A percentile compares a stretch with the other conserved stretches of the same genome.
phyloP scores from a whole-genome alignment of 2,888 invertebrate species.

The Colostygia pectinataria region DNA sequence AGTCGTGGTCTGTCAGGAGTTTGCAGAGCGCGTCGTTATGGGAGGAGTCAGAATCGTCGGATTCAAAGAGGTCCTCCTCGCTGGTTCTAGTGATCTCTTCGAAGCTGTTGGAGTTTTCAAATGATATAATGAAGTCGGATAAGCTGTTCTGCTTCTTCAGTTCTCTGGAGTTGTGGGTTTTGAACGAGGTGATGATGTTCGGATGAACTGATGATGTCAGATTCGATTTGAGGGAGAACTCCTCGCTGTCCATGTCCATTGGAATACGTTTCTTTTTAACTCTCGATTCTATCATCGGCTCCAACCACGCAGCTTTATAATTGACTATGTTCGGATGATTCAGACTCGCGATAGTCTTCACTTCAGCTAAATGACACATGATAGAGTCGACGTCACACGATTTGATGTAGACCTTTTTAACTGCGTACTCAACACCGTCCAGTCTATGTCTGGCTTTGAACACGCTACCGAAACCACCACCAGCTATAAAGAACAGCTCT shows the following conservation, averaged over 20 bases:
- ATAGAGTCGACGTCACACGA: constrained; percentile 85
- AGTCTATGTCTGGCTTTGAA: constrained; percentile 89
- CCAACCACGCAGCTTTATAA: constrained; percentile 93
- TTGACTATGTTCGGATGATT: constrained; percentile 92
- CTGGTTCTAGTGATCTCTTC: constrained; percentile 44
- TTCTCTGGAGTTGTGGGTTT: constrained; percentile 76
- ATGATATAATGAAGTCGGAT: constrained; percentile 72
- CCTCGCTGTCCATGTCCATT: constrained; percentile 69
- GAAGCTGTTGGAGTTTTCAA: constrained; percentile 63
- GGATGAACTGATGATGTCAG: constrained; percentile 62
- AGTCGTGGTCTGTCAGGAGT: constrained; percentile 53
- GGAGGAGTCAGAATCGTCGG: constrained; percentile 57
- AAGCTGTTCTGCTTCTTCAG: constrained; percentile 58
- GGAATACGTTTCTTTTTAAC: constrained; percentile 62
- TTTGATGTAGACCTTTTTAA: constrained; percentile 88
- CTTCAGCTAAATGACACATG: constrained; percentile 87
- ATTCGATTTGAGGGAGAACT: constrained; percentile 54
- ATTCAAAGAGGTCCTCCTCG: constrained; percentile 53
- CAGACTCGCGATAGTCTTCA: constrained; percentile 90
- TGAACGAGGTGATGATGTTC: constrained; percentile 71
- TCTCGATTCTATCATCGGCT: constrained; percentile 82
- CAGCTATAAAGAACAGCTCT: constrained; percentile 86
- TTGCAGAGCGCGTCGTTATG: constrained; percentile 64
- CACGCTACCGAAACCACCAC: constrained; percentile 90
- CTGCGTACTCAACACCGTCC: constrained; percentile 90